A percentile compares a stretch with the other conserved stretches of the same genome.
Evolutionary conservation across 2,888 invertebrate species (phyloP).

Genomic region (Monopis laevigella): DNA sequence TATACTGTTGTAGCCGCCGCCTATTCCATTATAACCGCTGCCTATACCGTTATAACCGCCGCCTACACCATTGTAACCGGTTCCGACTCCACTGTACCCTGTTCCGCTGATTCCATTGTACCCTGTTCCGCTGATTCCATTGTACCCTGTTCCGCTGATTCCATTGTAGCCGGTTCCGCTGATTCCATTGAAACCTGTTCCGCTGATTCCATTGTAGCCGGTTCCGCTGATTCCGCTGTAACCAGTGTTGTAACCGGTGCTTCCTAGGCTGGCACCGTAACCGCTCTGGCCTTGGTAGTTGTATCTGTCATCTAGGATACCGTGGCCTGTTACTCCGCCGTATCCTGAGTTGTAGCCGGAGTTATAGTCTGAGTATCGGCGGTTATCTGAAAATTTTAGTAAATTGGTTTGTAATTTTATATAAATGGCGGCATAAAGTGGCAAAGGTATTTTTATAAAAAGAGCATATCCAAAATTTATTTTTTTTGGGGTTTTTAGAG

Average conservation of each 20-base stretch:
- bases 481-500: too few relatives aligned
- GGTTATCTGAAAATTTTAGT: conserved; percentile 34
- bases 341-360: conserved; percentile 35
- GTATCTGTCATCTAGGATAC: conserved; percentile 36
- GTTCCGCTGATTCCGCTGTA: conserved; percentile 14
- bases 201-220: conserved; percentile 14
- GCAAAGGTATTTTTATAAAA: too few relatives aligned
- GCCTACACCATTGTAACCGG: conserved; percentile 26
- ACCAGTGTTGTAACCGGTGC: conserved; percentile 19
- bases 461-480: too few relatives aligned
- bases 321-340: conserved; percentile 30
- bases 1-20: not conserved
- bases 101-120: conserved; percentile 23
- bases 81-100: conserved; percentile 56
- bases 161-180: conserved; percentile 19
- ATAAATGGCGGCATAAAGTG: too few relatives aligned
- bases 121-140: conserved; percentile 9
- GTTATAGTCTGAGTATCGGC: conserved; percentile 44
- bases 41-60: conserved; percentile 68
- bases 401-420: too few relatives aligned
- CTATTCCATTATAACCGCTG: conserved; percentile 28
- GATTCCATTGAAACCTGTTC: not conserved
- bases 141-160: conserved; percentile 17
- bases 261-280: conserved; percentile 19
- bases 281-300: conserved; percentile 22